phyloP scores from a whole-genome alignment of 2,888 invertebrate species.

The Rhaphigaster nebulosa region DNA sequence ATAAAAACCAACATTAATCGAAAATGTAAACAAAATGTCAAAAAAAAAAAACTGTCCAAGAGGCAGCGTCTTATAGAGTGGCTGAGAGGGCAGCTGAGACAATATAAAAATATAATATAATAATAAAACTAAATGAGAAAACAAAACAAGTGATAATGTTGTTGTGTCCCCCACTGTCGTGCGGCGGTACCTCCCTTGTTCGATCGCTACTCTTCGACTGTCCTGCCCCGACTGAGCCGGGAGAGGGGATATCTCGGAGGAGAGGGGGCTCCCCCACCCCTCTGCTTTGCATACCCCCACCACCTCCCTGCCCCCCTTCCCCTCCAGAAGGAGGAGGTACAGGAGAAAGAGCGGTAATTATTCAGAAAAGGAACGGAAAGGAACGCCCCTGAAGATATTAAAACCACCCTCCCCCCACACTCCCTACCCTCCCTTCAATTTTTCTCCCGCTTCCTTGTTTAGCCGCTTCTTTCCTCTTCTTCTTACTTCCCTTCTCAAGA shows the following conservation, averaged over 20 bases:
- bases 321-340: constrained; percentile 18
- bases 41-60: constrained; percentile 35
- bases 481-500: constrained; percentile 48
- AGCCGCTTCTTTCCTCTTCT: constrained; percentile 40
- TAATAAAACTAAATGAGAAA: constrained; percentile 51
- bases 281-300: constrained; percentile 50
- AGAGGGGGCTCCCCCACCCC: constrained; percentile 14
- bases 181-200: constrained; percentile 26
- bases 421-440: constrained; percentile 52
- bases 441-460: constrained; percentile 53
- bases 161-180: constrained; percentile 50
- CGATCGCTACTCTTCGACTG: constrained; percentile 57
- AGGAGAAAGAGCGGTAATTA: constrained; percentile 58
- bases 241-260: constrained; percentile 14
- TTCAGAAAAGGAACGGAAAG: constrained; percentile 59
- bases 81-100: constrained; percentile 10
- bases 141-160: constrained; percentile 38
- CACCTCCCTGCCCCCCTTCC: constrained; percentile 8
- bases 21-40: constrained; percentile 36
- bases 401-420: constrained; percentile 47
- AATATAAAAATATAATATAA: constrained; percentile 48
- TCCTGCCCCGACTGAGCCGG: constrained; percentile 54
- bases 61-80: constrained; percentile 18
- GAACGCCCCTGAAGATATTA: constrained; percentile 58
- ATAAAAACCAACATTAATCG: background rate